Conservation (phyloP, 2,113 vertebrate species). For the Misgurnus mizolepis region DNA sequence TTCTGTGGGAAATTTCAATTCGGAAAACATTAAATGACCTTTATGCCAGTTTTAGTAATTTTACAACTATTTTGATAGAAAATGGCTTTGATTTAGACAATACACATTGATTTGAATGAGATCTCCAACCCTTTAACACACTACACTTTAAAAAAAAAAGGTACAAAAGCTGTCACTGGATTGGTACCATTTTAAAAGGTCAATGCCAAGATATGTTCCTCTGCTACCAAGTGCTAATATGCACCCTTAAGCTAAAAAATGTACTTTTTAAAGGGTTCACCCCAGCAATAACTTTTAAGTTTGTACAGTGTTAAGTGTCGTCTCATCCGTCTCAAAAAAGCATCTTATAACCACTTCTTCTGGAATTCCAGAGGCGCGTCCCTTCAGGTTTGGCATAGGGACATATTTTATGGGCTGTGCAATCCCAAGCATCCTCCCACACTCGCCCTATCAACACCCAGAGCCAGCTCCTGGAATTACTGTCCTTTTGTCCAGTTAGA, state of each 20-base stretch:
- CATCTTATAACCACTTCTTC: constrained; percentile 16
- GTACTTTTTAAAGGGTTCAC: too few relatives aligned
- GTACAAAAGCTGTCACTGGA: too few relatives aligned
- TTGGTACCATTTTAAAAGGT: too few relatives aligned
- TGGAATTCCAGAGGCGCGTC: constrained; percentile 10
- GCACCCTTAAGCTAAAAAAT: too few relatives aligned
- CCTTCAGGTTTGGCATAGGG: constrained; percentile 15
- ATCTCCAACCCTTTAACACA: too few relatives aligned
- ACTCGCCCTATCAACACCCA: constrained; percentile 11
- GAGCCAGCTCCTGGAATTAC: constrained; percentile 20
- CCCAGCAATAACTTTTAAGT: background rate
- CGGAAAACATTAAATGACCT: constrained; percentile 24
- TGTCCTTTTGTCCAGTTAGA: background rate
- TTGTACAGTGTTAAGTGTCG: constrained; percentile 10
- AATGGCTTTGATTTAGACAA: background rate
- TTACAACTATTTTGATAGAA: background rate
- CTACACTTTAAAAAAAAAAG: too few relatives aligned
- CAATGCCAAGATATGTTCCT: too few relatives aligned
- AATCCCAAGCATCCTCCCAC: constrained; percentile 11
- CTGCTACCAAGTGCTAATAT: too few relatives aligned
- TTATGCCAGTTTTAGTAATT: background rate
- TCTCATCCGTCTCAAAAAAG: constrained; percentile 9
- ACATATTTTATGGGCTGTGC: constrained; percentile 17
- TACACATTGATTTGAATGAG: background rate
- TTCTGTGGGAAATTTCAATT: constrained; percentile 44